Evolutionary conservation across 23 tunicate genomes (phyloP), one percentile per base, ranked within the genome.

Genomic region (Halocynthia roretzi): DNA sequence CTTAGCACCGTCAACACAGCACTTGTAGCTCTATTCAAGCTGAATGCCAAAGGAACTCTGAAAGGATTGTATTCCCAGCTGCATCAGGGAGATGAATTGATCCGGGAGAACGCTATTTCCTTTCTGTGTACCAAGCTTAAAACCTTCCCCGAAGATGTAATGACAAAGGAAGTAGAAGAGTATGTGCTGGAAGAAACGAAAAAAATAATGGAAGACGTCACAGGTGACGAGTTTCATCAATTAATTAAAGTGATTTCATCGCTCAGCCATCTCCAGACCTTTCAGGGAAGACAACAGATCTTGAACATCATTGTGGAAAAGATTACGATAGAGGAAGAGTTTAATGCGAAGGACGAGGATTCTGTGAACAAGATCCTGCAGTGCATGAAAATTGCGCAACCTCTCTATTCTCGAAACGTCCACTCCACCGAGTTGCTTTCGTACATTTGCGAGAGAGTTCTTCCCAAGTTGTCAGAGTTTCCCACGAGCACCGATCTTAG

Each of bases 211-310:
- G 85, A 86, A 68, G 87, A 92, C 80, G 98, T 86, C 8, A 92
- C 92, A 72, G 98, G 98, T 17, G 92, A 78, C 52, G 93, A 86
- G 71, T 92, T 92, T 74, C 77, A 56, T 51, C 54, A 71, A 11
- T n/a, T 92, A 49, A 92, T 92, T 76, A 79, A 92, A 78, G 98
- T 92, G 15, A 50, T 54, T 69, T 86, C 98, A 7, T 70, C 86
- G 10, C 78, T 92, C 22, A 85, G 80, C 57, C 98, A 92, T 65
- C 77, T 92, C 20, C 98, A 92, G 69, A 92, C 98, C 12, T 82
- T 86, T 18, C 92, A 86, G 81, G 98, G 98, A 8, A 76, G 98
- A 7, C 87, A 92, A 69, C 92, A 92, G 67, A 57, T 92, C 23
- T 77, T 92, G 21, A 76, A 82, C 60, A 86, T 92, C 18, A 82